These are phyloP conservation scores for Trichosurus vulpecula DNA, from an alignment of 2,797 vertebrate species.

Conservation along the genomic window DNA sequence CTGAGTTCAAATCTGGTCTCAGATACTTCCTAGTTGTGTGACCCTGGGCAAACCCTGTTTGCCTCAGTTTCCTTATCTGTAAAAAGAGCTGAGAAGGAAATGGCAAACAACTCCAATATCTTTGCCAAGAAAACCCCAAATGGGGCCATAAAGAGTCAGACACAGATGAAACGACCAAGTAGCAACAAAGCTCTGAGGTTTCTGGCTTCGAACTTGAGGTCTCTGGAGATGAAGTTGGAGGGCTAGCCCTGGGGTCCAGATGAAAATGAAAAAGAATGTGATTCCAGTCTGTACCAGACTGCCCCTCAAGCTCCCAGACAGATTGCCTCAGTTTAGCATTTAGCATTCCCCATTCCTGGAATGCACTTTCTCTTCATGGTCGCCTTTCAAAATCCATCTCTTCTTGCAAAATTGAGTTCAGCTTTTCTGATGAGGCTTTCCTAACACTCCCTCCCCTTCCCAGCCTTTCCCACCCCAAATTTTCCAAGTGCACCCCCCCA, in stretches of 20 bases:
- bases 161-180: background rate
- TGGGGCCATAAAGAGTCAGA: background rate
- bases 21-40: background rate
- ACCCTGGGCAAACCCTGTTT: background rate
- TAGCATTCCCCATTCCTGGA: background rate
- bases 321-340: background rate
- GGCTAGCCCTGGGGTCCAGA: background rate
- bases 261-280: background rate
- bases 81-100: background rate
- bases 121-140: background rate
- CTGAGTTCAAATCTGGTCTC: background rate
- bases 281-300: background rate
- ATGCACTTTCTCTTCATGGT: background rate
- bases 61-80: background rate
- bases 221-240: background rate
- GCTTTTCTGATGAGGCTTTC: background rate
- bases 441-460: rapidly evolving
- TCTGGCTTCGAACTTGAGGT: background rate
- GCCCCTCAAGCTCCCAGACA: background rate
- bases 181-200: background rate
- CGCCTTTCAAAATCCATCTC: background rate
- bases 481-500: background rate
- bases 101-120: background rate
- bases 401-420: background rate
- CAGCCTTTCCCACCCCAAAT: background rate